phyloP scores from a whole-genome alignment of 1,140 invertebrate genomes.

The Brachionus asplanchnoidis region DNA sequence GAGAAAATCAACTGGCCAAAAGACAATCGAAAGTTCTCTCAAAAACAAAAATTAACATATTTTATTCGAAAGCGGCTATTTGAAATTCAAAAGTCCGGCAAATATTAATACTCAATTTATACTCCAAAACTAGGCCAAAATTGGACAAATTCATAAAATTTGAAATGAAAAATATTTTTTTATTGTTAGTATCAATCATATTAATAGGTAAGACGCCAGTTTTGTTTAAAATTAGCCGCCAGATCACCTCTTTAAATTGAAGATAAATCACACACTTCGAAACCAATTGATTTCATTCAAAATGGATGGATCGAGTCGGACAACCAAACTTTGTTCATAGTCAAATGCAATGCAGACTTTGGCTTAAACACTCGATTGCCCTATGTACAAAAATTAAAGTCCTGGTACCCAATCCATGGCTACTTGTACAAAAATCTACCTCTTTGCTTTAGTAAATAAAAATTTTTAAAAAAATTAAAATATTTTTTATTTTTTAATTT shows the following conservation, averaged over 20 bases:
- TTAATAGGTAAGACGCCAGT: not conserved
- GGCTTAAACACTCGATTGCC: not conserved
- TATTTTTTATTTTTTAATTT: not conserved
- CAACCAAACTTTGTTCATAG: not conserved
- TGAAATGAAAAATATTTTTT: not conserved
- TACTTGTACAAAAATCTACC: not conserved
- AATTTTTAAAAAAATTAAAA: not conserved
- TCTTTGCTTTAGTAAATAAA: not conserved
- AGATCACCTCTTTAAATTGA: not conserved
- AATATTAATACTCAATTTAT: not conserved
- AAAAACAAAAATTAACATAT: not conserved
- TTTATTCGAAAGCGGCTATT: slow-evolving; percentile 1
- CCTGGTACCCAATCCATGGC: not conserved
- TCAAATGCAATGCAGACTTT: not conserved
- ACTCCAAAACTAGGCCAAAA: not conserved
- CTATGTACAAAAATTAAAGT: not conserved
- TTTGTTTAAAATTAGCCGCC: not conserved
- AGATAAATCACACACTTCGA: not conserved
- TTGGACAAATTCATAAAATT: not conserved
- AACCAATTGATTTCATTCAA: slow-evolving; percentile 1
- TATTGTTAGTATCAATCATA: not conserved
- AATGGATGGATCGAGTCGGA: slow-evolving; percentile 24
- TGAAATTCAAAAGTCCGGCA: not conserved
- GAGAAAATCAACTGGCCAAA: not conserved
- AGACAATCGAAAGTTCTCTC: not conserved